A percentile compares a stretch with the other conserved stretches of the same genome.
These are phyloP conservation scores for Sakesphorus luctuosus DNA, from an alignment of 2,113 vertebrate species.

Conservation along the genomic window DNA sequence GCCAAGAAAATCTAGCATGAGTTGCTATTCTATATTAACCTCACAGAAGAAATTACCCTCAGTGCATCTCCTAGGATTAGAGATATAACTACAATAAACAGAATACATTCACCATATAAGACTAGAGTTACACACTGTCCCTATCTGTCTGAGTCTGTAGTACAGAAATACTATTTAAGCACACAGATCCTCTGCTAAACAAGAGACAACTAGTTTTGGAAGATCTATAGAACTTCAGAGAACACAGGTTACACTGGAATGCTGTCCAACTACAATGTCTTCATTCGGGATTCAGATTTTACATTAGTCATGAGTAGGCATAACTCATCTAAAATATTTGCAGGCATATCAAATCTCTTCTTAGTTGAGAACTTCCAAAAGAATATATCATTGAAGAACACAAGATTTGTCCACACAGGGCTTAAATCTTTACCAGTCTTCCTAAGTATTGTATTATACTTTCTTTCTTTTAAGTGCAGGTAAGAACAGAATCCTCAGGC, in stretches of 20 bases:
- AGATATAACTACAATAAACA: neutral
- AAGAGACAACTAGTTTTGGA: neutral
- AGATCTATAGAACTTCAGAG: neutral
- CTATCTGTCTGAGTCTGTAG: neutral
- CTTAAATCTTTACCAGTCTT: neutral
- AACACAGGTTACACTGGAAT: neutral
- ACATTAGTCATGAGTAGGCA: neutral
- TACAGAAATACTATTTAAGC: neutral
- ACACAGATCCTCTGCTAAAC: neutral
- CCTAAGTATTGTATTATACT: neutral
- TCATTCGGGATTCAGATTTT: neutral
- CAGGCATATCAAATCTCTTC: neutral
- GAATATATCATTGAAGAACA: neutral
- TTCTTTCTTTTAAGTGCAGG: neutral
- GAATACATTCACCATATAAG: neutral
- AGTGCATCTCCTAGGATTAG: neutral
- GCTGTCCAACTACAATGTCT: neutral
- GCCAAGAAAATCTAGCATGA: neutral
- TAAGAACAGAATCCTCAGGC: neutral
- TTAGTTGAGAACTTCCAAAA: neutral
- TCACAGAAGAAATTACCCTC: neutral
- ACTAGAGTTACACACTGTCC: neutral
- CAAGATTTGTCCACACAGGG: neutral
- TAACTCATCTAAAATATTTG: neutral
- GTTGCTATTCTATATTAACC: neutral